Conservation (phyloP, 2,797 vertebrate species). For the Mus spretus region DNA sequence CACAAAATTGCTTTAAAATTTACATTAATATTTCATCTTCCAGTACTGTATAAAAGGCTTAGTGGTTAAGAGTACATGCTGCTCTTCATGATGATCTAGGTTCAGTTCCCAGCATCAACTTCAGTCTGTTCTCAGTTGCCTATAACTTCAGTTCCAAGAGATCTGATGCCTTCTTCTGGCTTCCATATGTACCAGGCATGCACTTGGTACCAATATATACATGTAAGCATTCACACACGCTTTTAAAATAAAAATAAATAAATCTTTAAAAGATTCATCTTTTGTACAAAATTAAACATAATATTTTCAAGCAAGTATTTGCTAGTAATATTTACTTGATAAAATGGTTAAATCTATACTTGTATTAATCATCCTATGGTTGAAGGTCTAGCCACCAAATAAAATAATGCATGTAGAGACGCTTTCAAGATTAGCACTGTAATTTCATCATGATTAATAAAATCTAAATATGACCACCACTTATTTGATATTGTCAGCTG, state of each 20-base stretch:
- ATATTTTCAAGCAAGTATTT: conserved; percentile 60
- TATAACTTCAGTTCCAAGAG: neutral
- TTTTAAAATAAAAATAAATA: neutral
- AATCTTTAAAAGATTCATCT: neutral
- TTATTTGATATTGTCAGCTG: neutral
- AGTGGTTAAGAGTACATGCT: neutral
- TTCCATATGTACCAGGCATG: neutral
- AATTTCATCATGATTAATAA: conserved; percentile 1
- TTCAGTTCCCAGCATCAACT: neutral
- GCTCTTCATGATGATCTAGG: neutral
- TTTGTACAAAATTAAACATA: conserved; percentile 18
- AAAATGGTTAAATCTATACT: neutral
- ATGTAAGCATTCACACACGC: neutral
- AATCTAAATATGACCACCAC: neutral
- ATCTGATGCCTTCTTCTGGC: neutral
- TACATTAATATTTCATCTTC: conserved; percentile 58
- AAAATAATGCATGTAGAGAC: conserved; percentile 23
- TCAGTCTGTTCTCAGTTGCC: neutral
- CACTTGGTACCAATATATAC: neutral
- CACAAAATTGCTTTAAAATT: conserved; percentile 29
- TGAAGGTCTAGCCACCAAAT: conserved; percentile 28
- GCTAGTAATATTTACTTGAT: conserved; percentile 5
- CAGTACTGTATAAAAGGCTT: neutral
- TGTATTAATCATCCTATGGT: neutral
- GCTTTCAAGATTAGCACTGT: neutral